Evolutionary conservation across 2,797 vertebrate species (phyloP).

Genomic region (Onychomys torridus): DNA sequence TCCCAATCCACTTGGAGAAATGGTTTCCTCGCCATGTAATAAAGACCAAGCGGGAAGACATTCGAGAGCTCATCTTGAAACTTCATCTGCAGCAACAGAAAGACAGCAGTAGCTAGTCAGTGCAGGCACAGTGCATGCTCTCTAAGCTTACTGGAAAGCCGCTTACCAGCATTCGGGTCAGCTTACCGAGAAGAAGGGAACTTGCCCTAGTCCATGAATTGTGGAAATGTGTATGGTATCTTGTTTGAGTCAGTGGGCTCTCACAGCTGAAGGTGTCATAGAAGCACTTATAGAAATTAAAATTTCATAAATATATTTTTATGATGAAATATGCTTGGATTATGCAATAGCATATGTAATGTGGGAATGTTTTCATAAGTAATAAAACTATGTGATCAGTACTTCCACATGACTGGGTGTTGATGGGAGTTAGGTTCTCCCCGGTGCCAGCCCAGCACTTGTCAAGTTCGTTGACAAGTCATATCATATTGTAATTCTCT

Average conservation of each 20-base stretch:
- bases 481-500: conserved; percentile 74
- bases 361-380: conserved; percentile 79
- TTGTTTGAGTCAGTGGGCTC: conserved; percentile 72
- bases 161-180: conserved; percentile 75
- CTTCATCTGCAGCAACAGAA: conserved; percentile 92
- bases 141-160: conserved; percentile 79
- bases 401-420: conserved; percentile 75
- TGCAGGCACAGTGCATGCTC: conserved; percentile 69
- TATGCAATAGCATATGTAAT: conserved; percentile 79
- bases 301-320: conserved; percentile 80
- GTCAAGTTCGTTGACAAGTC: conserved; percentile 73
- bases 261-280: conserved; percentile 39
- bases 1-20: conserved; percentile 92
- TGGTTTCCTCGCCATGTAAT: conserved; percentile 96
- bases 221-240: conserved; percentile 62
- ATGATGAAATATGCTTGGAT: conserved; percentile 80
- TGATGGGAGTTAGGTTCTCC: conserved; percentile 66
- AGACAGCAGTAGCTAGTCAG: conserved; percentile 87
- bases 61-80: conserved; percentile 95
- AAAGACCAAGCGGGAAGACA: conserved; percentile 95
- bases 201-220: conserved; percentile 78
- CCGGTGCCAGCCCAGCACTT: conserved; percentile 75
- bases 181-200: conserved; percentile 69
- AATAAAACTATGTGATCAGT: conserved; percentile 71
- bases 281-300: conserved; percentile 82